Percentiles rank a stretch among this genome's conserved stretches.
Conservation (phyloP, 2,797 vertebrate genomes). For the Antrozous pallidus region DNA sequence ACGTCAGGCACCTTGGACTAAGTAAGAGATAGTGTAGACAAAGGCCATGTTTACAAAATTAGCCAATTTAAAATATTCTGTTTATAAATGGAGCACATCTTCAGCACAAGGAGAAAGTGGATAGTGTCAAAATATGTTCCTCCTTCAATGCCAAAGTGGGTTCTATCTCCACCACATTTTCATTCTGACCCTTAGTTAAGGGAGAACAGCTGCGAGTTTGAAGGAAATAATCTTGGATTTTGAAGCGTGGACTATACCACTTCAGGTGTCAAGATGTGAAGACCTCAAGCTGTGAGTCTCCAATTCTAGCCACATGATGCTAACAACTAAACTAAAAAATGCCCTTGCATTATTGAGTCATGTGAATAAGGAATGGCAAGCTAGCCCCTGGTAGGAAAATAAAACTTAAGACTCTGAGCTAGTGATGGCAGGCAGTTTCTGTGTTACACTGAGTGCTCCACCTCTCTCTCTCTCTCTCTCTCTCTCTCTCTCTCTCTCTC, state of each 20-base stretch:
- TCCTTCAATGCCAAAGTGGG: background rate
- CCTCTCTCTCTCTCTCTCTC: too few relatives aligned
- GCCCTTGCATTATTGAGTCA: background rate
- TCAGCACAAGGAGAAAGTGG: background rate
- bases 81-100: background rate
- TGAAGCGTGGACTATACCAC: background rate
- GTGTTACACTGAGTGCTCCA: background rate
- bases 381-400: accelerated
- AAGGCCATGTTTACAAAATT: background rate
- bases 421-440: background rate
- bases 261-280: background rate
- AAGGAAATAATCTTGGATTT: background rate
- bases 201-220: background rate
- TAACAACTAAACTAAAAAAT: background rate
- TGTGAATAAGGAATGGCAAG: background rate
- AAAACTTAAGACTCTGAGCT: background rate
- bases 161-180: background rate
- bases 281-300: background rate
- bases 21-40: background rate
- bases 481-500: too few relatives aligned
- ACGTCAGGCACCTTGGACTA: background rate
- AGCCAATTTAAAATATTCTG: background rate
- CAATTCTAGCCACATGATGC: background rate
- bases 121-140: background rate
- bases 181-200: background rate